Percentiles rank a stretch among this genome's conserved stretches.
Conservation (phyloP, 2,113 vertebrate genomes). For the Eira barbara region DNA sequence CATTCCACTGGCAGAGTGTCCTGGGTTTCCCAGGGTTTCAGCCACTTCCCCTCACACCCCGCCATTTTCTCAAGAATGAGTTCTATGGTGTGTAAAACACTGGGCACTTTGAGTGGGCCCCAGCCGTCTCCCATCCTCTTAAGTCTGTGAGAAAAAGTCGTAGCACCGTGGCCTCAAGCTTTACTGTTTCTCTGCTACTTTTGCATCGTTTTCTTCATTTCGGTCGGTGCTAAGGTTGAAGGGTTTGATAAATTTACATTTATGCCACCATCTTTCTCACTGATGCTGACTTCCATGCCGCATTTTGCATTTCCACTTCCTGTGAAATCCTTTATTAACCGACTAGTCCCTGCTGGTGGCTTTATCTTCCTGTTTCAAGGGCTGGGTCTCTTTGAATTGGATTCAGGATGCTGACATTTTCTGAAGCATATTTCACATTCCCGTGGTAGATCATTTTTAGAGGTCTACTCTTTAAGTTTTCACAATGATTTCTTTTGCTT, state of each 20-base stretch:
- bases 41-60: neutral
- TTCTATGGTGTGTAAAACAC: neutral
- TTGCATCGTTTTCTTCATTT: neutral
- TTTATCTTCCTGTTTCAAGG: neutral
- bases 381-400: neutral
- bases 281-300: neutral
- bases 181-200: neutral
- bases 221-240: neutral
- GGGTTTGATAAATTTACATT: neutral
- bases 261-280: neutral
- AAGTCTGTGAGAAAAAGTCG: neutral
- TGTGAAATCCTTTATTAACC: neutral
- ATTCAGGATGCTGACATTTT: neutral
- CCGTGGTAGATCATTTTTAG: neutral
- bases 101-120: neutral
- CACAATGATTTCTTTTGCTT: neutral
- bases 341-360: neutral
- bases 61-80: neutral
- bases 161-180: fast-evolving
- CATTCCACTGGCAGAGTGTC: neutral
- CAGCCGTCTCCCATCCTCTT: neutral
- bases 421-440: neutral
- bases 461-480: neutral
- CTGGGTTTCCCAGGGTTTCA: neutral
- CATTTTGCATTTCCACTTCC: neutral